These are phyloP conservation scores for Leucoraja erinaceus DNA, from an alignment of 2,113 vertebrate genomes.

Conservation along the genomic window DNA sequence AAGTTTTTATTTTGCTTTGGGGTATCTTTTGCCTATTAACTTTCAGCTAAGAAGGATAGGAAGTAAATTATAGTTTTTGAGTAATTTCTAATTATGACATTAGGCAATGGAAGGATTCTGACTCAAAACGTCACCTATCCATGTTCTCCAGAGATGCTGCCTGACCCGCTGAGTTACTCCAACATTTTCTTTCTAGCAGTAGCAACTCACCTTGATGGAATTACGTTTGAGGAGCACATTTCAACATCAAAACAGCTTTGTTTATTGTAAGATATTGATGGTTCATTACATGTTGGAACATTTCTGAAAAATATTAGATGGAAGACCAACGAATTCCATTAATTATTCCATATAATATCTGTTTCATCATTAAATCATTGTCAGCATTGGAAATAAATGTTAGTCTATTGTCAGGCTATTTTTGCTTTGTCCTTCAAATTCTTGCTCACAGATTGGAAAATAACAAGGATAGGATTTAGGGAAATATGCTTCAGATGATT, in stretches of 20 bases:
- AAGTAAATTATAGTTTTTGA: background rate
- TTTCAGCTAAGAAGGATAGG: background rate
- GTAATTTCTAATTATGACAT: background rate
- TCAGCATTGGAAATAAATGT: background rate
- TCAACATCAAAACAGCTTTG: background rate
- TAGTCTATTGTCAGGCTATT: background rate
- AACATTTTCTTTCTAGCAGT: background rate
- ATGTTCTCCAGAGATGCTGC: too few species aligned
- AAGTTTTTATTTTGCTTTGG: background rate
- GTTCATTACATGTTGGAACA: background rate
- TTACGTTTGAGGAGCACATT: background rate
- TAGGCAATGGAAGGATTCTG: too few species aligned
- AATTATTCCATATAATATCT: background rate
- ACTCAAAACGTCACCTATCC: too few species aligned
- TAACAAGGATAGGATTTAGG: constrained; percentile 3
- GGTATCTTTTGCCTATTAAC: background rate
- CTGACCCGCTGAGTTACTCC: too few species aligned
- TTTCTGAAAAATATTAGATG: background rate
- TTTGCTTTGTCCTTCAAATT: background rate
- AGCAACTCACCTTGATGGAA: background rate
- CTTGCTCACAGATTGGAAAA: background rate
- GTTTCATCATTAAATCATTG: background rate
- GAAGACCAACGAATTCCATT: background rate
- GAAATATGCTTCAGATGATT: background rate
- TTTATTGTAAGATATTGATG: background rate